Percentiles rank a stretch among this genome's conserved stretches.
Evolutionary conservation across 2,113 vertebrate species (phyloP).

Genomic region (Scalopus aquaticus): DNA sequence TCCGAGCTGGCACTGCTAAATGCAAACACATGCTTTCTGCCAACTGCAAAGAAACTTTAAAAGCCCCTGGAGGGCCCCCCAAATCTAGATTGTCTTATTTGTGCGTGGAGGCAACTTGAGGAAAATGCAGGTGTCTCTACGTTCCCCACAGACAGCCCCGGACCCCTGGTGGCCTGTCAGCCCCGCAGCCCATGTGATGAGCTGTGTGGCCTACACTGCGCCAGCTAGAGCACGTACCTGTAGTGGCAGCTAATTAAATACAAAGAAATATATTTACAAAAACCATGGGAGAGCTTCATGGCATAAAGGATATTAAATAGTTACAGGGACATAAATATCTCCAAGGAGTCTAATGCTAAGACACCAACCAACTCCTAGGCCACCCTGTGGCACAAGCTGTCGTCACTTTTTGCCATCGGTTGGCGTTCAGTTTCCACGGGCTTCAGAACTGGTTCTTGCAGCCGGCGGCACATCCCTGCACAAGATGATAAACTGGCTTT

Average conservation of each 20-base stretch:
- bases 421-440: background rate
- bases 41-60: background rate
- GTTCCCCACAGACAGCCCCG: background rate
- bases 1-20: background rate
- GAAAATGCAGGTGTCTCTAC: background rate
- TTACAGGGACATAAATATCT: slow-evolving; percentile 71
- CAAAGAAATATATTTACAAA: slow-evolving; percentile 51
- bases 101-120: background rate
- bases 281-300: background rate
- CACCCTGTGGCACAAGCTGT: background rate
- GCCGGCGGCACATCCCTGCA: background rate
- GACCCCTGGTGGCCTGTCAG: background rate
- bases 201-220: background rate
- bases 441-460: background rate
- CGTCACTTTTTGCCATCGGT: background rate
- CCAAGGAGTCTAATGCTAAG: slow-evolving; percentile 28
- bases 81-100: background rate
- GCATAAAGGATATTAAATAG: slow-evolving; percentile 67
- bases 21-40: slow-evolving; percentile 36
- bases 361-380: slow-evolving; percentile 18
- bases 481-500: slow-evolving; percentile 6
- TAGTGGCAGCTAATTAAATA: slow-evolving; percentile 44
- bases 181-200: background rate
- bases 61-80: background rate
- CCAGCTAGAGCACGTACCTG: background rate